Conservation (phyloP, 2,113 vertebrate genomes). For the Ptyas mucosa region DNA sequence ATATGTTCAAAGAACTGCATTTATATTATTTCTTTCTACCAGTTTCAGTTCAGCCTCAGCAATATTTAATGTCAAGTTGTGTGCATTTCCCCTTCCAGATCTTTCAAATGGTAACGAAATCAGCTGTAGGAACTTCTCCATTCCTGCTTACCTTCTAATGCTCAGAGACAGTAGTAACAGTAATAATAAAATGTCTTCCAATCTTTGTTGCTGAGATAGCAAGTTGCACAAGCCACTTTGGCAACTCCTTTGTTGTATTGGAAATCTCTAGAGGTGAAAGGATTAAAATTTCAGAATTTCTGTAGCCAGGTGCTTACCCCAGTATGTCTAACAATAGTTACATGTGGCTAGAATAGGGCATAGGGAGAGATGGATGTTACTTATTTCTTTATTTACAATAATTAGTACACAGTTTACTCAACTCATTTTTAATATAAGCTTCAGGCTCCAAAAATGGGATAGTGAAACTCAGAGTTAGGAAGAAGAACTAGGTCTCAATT, state of each 20-base stretch:
- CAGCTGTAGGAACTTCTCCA: not conserved
- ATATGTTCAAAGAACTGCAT: not conserved
- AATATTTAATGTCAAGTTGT: not conserved
- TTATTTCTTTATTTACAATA: not conserved
- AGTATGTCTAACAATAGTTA: not conserved
- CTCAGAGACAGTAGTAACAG: not conserved
- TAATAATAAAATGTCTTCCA: not conserved
- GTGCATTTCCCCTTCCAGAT: not conserved
- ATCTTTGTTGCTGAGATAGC: not conserved
- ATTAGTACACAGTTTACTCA: not conserved
- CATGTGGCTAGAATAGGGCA: not conserved
- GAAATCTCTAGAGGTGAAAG: not conserved
- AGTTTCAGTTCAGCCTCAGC: not conserved
- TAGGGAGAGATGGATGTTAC: not conserved
- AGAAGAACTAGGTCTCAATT: not conserved
- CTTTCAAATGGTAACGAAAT: not conserved
- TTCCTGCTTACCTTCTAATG: not conserved
- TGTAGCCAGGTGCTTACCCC: not conserved
- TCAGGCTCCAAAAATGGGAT: not conserved
- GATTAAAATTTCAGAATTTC: not conserved
- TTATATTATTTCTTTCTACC: not conserved
- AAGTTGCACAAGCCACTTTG: not conserved
- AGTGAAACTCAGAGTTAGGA: not conserved
- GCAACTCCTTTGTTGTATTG: not conserved
- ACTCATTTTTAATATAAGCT: not conserved